These are phyloP conservation scores for Rhinatrema bivittatum DNA, from an alignment of 2,797 vertebrate species.

Conservation along the genomic window DNA sequence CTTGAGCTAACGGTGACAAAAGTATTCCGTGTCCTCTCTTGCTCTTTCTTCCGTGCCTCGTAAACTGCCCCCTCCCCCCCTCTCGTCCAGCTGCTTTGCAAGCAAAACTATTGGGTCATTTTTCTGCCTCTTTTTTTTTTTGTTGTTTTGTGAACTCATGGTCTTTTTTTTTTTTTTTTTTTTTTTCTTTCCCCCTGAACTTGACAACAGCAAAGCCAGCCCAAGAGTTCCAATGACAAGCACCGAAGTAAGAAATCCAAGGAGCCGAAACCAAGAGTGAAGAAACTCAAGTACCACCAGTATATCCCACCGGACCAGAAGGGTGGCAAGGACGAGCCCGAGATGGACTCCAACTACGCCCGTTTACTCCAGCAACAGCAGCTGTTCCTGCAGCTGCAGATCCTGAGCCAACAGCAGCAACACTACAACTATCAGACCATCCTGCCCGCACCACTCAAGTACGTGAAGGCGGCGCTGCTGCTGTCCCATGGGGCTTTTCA, in stretches of 20 bases:
- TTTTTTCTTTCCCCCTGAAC: constrained; percentile 27
- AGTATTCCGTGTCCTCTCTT: too few relatives aligned
- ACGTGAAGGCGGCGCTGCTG: too few relatives aligned
- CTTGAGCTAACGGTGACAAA: too few relatives aligned
- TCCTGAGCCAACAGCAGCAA: constrained; percentile 87
- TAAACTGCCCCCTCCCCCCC: too few relatives aligned
- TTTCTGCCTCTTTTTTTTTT: too few relatives aligned
- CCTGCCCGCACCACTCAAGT: constrained; percentile 81
- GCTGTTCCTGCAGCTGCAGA: constrained; percentile 95
- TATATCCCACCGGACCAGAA: constrained; percentile 97
- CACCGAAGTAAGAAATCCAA: constrained; percentile 87
- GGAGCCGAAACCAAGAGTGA: constrained; percentile 85
- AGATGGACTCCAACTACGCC: constrained; percentile 89
- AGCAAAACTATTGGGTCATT: too few relatives aligned
- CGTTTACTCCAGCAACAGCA: constrained; percentile 90
- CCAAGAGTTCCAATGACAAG: constrained; percentile 75
- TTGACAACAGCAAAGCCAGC: constrained; percentile 84
- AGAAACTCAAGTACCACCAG: constrained; percentile 95
- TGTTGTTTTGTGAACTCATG: too few relatives aligned
- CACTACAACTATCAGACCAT: constrained; percentile 85
- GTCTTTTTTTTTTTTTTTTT: not conserved
- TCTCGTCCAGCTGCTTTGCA: too few relatives aligned
- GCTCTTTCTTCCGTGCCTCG: too few relatives aligned
- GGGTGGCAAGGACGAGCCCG: constrained; percentile 74
- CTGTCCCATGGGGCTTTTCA: too few relatives aligned